These are phyloP conservation scores for Halcyon senegalensis DNA, from an alignment of 2,113 vertebrate genomes.

Conservation along the genomic window DNA sequence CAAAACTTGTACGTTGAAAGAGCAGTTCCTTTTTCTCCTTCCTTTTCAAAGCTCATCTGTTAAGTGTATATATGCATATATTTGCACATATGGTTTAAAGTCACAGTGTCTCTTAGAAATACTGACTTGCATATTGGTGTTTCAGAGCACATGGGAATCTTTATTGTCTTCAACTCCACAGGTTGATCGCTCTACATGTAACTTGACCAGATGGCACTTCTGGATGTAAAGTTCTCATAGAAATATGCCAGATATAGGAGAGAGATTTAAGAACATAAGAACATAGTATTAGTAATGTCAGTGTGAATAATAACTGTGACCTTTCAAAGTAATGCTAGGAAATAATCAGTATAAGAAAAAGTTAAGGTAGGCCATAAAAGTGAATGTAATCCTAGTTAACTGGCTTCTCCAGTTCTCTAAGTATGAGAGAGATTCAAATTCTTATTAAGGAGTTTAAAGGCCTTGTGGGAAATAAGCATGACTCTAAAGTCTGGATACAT, in stretches of 20 bases:
- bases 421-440: neutral
- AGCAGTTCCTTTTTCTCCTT: neutral
- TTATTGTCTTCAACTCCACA: neutral
- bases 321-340: neutral
- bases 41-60: neutral
- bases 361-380: neutral
- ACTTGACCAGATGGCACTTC: neutral
- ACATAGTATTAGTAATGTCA: neutral
- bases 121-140: neutral
- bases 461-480: neutral
- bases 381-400: neutral
- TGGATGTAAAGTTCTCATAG: neutral
- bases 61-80: neutral
- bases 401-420: neutral
- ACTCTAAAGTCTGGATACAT: neutral
- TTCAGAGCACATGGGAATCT: neutral
- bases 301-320: neutral
- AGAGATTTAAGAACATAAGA: neutral
- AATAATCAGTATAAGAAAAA: neutral
- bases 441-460: neutral
- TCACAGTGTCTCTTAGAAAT: neutral
- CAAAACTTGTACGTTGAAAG: neutral
- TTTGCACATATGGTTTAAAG: neutral
- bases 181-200: accelerated
- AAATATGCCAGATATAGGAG: neutral